phyloP scores from a whole-genome alignment of 2,113 vertebrate species.

The Nansenia antarctica region DNA sequence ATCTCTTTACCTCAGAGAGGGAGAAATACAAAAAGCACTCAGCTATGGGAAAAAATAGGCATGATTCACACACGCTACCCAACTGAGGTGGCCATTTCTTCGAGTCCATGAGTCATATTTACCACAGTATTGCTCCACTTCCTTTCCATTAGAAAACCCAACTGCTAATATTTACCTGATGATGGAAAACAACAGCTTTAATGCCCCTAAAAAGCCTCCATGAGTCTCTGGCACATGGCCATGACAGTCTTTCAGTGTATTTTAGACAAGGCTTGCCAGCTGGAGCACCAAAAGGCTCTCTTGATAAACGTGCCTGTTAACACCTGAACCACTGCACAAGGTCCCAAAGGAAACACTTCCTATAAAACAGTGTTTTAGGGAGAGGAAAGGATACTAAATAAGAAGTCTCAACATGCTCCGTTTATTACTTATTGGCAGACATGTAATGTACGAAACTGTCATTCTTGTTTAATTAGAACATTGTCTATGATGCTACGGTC shows the following conservation, averaged over 20 bases:
- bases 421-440: too few relatives aligned
- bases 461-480: too few relatives aligned
- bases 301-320: not conserved
- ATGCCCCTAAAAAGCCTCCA: constrained; percentile 38
- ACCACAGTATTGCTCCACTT: constrained; percentile 64
- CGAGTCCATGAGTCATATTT: constrained; percentile 76
- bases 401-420: not conserved
- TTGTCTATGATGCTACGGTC: too few relatives aligned
- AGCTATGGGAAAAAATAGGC: constrained; percentile 35
- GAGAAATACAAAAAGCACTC: constrained; percentile 27
- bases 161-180: constrained; percentile 66
- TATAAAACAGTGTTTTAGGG: not conserved
- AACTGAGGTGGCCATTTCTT: constrained; percentile 66
- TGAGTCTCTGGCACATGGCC: constrained; percentile 18
- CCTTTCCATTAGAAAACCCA: constrained; percentile 52
- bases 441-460: too few relatives aligned
- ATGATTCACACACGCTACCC: constrained; percentile 68
- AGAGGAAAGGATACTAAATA: not conserved
- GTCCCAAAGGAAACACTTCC: not conserved
- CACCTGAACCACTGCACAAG: not conserved
- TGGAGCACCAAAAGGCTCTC: constrained; percentile 2
- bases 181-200: constrained; percentile 51
- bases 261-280: constrained; percentile 9
- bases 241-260: constrained; percentile 22
- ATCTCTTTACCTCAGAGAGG: constrained; percentile 46